These are phyloP conservation scores for Papilio gigon DNA, from an alignment of 2,888 invertebrate species.

Conservation along the genomic window DNA sequence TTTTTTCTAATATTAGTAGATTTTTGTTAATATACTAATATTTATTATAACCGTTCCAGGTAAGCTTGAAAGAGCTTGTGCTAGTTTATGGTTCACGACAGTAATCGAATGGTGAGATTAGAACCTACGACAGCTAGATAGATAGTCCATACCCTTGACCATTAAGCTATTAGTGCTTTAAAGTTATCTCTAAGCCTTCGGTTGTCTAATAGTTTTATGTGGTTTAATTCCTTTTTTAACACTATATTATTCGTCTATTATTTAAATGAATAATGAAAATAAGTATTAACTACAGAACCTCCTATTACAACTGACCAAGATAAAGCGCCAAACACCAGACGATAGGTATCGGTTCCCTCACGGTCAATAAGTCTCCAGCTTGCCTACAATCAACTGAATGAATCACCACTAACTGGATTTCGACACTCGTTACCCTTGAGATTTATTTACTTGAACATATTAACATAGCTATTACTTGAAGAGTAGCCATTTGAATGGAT, in stretches of 20 bases:
- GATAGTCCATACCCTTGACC: no score
- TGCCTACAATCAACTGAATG: constrained; percentile 11
- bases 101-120: no score
- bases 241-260: not conserved
- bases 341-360: constrained; percentile 12
- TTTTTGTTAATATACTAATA: no score
- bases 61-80: no score
- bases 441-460: constrained; percentile 6
- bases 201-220: not conserved
- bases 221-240: not conserved
- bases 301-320: not conserved
- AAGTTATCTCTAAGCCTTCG: not conserved
- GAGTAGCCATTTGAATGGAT: not conserved
- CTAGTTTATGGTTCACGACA: no score
- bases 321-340: not conserved
- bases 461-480: constrained; percentile 2
- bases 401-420: constrained; percentile 22
- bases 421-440: constrained; percentile 26
- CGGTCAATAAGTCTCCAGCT: constrained; percentile 9
- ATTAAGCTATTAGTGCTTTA: no score
- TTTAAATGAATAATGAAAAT: not conserved
- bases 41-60: no score
- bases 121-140: no score
- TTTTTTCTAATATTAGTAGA: no score
- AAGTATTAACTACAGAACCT: not conserved